Base-by-base conservation (phyloP, 2,797 vertebrate species). In the Enteromius thamalakanensis region DNA sequence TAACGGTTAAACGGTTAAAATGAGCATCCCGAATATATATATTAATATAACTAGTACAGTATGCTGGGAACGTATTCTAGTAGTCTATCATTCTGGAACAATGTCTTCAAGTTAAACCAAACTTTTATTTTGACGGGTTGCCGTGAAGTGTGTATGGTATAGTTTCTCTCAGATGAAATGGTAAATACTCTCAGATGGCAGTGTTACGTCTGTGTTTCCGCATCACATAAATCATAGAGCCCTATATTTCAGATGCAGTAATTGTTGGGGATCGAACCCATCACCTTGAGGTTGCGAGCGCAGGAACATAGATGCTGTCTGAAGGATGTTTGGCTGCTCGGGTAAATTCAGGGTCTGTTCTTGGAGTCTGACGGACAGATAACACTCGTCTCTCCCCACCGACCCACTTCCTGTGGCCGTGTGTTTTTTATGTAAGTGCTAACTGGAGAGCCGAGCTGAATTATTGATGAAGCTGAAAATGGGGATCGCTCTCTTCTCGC, bases 391-490 rank as follows among this genome's bases (percentile, higher is more conserved):
- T 32, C 21, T 86, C 84, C n/a, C 69, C 32, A 14, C 26, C 85
- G 90, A 81, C 91, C 90, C 86, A 92, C 84, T 91, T 91, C 47
- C 64, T 72, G 11, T 47, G 3, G 12, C 72, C 2, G 67, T 65
- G 60, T 60, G 40, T 47, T 72, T 84, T 49, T 65, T 34, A 37
- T 11, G 2, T 26, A 53, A 79, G 80, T 72, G 12, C 29, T 58
- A 32, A 49, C 53, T 64, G 26, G 42, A 75, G n/a, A 19, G 34
- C 17, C 2, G 4, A 21, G 60, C 58, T 86, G 65, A 86, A 84
- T 84, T 86, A 84, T 84, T 78, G 76, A 70, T 37, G 58, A 64
- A 14, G 7, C 51, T 76, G 49, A 15, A 67, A 58, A 53, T 23
- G 45, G 32, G 51, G 26, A 75, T 82, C 8, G 14, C 45, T 74